A percentile compares a stretch with the other conserved stretches of the same genome.
phyloP scores from a whole-genome alignment of 2,888 invertebrate genomes.

The Rosalia funebris region DNA sequence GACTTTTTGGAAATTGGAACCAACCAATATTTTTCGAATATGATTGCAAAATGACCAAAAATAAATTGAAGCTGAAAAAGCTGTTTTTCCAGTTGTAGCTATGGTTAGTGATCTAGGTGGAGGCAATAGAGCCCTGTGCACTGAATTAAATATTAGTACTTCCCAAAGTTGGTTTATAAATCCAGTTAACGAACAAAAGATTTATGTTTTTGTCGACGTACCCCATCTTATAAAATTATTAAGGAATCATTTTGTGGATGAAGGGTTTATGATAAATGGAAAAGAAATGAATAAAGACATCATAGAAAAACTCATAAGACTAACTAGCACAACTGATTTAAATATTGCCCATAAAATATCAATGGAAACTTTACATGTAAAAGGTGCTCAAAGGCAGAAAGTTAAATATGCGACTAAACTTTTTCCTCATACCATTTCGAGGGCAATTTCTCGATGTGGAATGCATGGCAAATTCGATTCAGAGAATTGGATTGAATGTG shows the following conservation, averaged over 20 bases:
- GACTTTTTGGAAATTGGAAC: slow-evolving; percentile 40
- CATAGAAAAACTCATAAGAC: slow-evolving; percentile 29
- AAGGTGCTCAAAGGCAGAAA: slow-evolving; percentile 29
- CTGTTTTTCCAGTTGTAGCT: too few species aligned
- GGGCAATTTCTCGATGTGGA: slow-evolving; percentile 38
- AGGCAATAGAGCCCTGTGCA: too few species aligned
- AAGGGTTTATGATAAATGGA: slow-evolving; percentile 38
- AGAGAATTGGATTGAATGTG: slow-evolving; percentile 37
- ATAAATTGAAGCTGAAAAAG: too few species aligned
- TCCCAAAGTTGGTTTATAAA: slow-evolving; percentile 32
- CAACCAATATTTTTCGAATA: slow-evolving; percentile 24
- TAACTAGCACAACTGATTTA: slow-evolving; percentile 35
- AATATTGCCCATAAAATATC: slow-evolving; percentile 32
- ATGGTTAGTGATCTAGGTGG: too few species aligned
- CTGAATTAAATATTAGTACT: slow-evolving; percentile 28
- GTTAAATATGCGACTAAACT: slow-evolving; percentile 43
- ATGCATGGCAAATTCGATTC: slow-evolving; percentile 26
- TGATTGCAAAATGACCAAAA: slow-evolving; percentile 9
- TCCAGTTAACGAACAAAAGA: slow-evolving; percentile 31
- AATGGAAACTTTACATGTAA: slow-evolving; percentile 10
- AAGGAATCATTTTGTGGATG: slow-evolving; percentile 33
- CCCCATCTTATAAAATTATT: slow-evolving; percentile 42
- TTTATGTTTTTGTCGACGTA: slow-evolving; percentile 40
- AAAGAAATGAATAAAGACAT: slow-evolving; percentile 35
- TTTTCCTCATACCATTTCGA: slow-evolving; percentile 44